Base-by-base conservation (phyloP, 2,797 vertebrate species). In the Sebastes dallii region DNA sequence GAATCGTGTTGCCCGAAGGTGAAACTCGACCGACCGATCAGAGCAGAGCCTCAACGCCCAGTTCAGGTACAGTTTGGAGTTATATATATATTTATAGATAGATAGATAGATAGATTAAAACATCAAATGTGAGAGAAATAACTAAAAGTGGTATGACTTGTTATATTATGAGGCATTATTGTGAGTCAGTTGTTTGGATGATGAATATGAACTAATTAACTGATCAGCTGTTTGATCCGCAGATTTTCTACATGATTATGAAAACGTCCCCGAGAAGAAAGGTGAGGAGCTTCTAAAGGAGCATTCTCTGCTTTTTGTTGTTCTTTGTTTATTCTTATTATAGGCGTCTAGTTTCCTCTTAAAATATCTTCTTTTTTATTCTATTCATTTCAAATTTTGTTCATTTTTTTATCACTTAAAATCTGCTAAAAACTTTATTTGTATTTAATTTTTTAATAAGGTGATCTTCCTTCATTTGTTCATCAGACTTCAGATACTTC, bases 31-130 rank as follows among this genome's bases (percentile, higher is more conserved):
- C 2, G 14, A 58, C 62, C 24, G 66, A 34, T 64, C 75, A 12
- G 8, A 94, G 92, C 7, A 59, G 85, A 58, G 64, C 77, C 4
- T 94, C 95, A 0, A 91, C 88, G 0, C 81, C 86, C 12, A 92
- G 89, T 58, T 92, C 92, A 92, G 92, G 93, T 94, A 36, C 36
- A 36, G 54, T 46, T 22, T 22, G 50, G 34, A 36, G 34, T 36
- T 36, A 36, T 36, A 34, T 4, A 34, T 34, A 36, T 36, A 36
- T 36, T 36, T 12, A 36, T 36, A 36, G 34, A 36, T 36, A 11
- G 34, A 34, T 34, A 34, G 32, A 36, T 36, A 11, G 34, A 34
- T 34, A 36, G 34, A 36, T 39, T 39, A 39, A 13, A 39, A 39
- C 36, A 39, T 39, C 10, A 39, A 39, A 39, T 39, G 11, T 13